Evolutionary conservation across 2,888 invertebrate genomes (phyloP).

Genomic region (Chrysomela aeneicollis): DNA sequence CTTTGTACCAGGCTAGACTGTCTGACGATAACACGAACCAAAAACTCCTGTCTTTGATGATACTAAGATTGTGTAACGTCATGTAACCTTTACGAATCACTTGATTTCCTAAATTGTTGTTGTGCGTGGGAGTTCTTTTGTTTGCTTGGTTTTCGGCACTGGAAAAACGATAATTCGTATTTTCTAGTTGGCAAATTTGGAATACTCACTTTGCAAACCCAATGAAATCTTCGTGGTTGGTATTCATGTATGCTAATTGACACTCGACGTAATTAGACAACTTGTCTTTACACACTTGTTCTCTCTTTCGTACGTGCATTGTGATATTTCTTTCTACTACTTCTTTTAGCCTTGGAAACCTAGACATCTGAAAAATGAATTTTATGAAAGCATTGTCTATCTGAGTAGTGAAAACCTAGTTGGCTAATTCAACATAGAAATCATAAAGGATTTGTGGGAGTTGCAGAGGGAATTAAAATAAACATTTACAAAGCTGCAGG

Average conservation of each 20-base stretch:
- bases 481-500: too few relatives aligned
- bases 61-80: conserved; percentile 98
- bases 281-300: conserved; percentile 96
- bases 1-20: conserved; percentile 86
- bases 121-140: conserved; percentile 83
- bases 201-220: conserved; percentile 93
- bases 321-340: conserved; percentile 98
- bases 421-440: too few relatives aligned
- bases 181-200: not conserved
- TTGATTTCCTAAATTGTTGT: conserved; percentile 92
- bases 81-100: conserved; percentile 99
- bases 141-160: conserved; percentile 97
- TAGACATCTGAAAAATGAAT: conserved; percentile 77
- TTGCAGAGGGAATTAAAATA: not conserved
- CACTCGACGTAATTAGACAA: conserved; percentile 91
- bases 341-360: conserved; percentile 96
- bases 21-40: conserved; percentile 97
- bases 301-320: conserved; percentile 90
- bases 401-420: too few relatives aligned
- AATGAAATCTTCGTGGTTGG: conserved; percentile 98
- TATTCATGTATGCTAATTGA: conserved; percentile 98
- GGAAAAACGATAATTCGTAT: too few relatives aligned
- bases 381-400: too few relatives aligned
- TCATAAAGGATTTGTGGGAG: too few relatives aligned
- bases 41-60: conserved; percentile 97